Evolutionary conservation across 2,113 vertebrate genomes (phyloP).

Genomic region (Echinops telfairi): DNA sequence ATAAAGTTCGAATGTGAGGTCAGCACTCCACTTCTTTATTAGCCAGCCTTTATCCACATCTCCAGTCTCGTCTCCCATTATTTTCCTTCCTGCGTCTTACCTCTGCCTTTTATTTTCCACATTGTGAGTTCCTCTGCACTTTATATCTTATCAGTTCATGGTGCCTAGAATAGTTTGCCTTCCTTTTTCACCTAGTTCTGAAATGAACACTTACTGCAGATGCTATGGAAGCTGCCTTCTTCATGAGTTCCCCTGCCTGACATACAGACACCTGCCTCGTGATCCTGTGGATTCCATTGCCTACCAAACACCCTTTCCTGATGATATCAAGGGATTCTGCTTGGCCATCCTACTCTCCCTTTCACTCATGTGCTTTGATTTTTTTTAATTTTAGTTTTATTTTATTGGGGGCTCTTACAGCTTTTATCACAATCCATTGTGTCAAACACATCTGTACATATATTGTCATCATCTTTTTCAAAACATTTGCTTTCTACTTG

Average conservation of each 20-base stretch:
- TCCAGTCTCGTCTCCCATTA: neutral
- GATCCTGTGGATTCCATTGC: neutral
- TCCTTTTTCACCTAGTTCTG: neutral
- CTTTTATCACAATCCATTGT: no score
- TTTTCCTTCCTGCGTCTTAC: neutral
- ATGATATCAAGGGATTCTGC: no score
- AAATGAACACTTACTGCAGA: neutral
- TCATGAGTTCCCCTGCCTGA: neutral
- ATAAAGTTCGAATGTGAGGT: neutral
- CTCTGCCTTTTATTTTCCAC: neutral
- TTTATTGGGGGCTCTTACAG: no score
- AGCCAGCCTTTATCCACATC: neutral
- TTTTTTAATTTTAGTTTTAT: no score
- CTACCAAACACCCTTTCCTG: no score
- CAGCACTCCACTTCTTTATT: neutral
- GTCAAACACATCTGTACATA: no score
- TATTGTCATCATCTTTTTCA: no score
- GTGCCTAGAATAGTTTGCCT: neutral
- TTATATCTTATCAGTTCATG: accelerated
- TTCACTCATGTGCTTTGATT: accelerated
- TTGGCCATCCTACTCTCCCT: neutral
- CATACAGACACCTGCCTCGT: neutral
- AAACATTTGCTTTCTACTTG: no score
- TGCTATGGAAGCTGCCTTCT: neutral
- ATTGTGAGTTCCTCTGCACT: neutral